Evolutionary conservation across 2,888 invertebrate genomes (phyloP).

Genomic region (Yponomeuta evonymella): DNA sequence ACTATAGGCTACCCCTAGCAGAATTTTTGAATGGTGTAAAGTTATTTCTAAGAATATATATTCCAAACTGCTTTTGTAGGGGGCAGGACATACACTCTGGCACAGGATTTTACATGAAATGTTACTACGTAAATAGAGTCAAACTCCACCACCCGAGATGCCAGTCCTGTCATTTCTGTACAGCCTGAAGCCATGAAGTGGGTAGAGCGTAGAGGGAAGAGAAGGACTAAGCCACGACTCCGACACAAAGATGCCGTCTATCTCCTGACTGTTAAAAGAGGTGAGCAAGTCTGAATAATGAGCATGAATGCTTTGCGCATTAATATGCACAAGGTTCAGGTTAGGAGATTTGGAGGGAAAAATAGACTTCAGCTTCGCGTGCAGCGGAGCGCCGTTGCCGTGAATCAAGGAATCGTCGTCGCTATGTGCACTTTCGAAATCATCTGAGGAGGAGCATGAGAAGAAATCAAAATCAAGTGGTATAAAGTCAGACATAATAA

Average conservation of each 20-base stretch:
- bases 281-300: constrained; percentile 11
- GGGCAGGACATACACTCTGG: constrained; percentile 1
- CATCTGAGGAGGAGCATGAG: neutral
- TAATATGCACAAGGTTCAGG: constrained; percentile 14
- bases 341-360: neutral
- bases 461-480: neutral
- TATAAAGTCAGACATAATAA: neutral
- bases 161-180: constrained; percentile 15
- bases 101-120: constrained; percentile 10
- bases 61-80: constrained; percentile 9
- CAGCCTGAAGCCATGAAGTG: constrained; percentile 13
- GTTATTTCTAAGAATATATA: constrained; percentile 17
- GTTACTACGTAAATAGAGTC: constrained; percentile 17
- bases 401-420: neutral
- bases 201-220: constrained; percentile 2
- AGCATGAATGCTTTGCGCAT: constrained; percentile 18
- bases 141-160: constrained; percentile 17
- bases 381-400: neutral
- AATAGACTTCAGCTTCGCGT: neutral
- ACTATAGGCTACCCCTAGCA: constrained; percentile 18
- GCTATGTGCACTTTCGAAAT: neutral
- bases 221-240: constrained; percentile 21
- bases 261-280: constrained; percentile 6
- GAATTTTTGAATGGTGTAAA: constrained; percentile 16
- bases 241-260: constrained; percentile 17